Conservation (phyloP, 2,888 invertebrate genomes). For the Rosalia funebris region DNA sequence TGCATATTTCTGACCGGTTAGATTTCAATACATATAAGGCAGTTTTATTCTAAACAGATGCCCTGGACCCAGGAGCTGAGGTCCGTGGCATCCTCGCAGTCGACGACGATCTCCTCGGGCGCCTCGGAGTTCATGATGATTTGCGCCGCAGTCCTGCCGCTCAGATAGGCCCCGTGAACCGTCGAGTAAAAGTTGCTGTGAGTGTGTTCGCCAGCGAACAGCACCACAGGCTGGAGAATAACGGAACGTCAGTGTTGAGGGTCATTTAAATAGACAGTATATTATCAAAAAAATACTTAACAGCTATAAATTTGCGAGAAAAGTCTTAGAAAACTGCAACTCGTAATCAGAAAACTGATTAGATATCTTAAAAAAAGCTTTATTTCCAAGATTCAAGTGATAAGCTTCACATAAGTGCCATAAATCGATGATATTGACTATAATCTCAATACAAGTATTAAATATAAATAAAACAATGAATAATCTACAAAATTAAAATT, state of each 20-base stretch:
- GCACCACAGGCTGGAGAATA: slow-evolving; percentile 80
- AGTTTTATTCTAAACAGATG: slow-evolving; percentile 75
- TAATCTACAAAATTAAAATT: too few relatives aligned
- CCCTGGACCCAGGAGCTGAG: slow-evolving; percentile 90
- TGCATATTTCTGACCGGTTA: slow-evolving; percentile 17
- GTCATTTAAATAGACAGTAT: too few relatives aligned
- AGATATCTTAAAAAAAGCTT: background rate
- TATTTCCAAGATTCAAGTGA: background rate
- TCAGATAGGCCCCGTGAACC: slow-evolving; percentile 92
- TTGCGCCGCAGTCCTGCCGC: slow-evolving; percentile 85
- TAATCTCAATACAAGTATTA: too few relatives aligned
- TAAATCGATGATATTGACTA: too few relatives aligned
- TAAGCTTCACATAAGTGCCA: too few relatives aligned
- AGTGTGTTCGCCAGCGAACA: slow-evolving; percentile 96
- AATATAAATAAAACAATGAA: too few relatives aligned
- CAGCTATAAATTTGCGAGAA: too few relatives aligned
- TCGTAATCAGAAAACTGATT: background rate
- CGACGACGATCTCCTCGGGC: slow-evolving; percentile 72
- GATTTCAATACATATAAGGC: slow-evolving; percentile 11
- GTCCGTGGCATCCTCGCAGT: slow-evolving; percentile 80
- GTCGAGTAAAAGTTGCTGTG: slow-evolving; percentile 95
- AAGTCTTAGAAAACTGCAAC: background rate
- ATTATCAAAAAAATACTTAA: too few relatives aligned
- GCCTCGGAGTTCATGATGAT: slow-evolving; percentile 73
- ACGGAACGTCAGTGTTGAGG: background rate